Percentiles rank a stretch among this genome's conserved stretches.
phyloP scores from a whole-genome alignment of 1,140 invertebrate genomes.

The Drosophila rhopaloa region DNA sequence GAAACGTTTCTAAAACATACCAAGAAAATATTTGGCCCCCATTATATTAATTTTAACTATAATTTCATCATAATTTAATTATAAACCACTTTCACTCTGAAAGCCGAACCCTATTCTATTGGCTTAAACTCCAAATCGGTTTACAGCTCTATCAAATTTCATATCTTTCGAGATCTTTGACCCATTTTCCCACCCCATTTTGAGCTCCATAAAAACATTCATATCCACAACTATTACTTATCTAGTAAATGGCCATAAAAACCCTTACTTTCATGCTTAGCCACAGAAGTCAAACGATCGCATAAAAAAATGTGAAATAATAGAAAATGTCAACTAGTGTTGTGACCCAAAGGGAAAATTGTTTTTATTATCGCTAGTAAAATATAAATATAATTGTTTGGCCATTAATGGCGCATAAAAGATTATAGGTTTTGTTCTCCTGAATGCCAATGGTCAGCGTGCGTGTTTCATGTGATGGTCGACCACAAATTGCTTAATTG shows the following conservation, averaged over 20 bases:
- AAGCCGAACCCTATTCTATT: conserved; percentile 9
- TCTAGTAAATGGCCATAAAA: conserved; percentile 47
- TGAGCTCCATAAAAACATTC: conserved; percentile 30
- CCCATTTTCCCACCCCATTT: conserved; percentile 16
- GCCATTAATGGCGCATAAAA: conserved; percentile 28
- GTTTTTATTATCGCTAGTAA: conserved; percentile 42
- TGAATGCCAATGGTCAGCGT: conserved; percentile 33
- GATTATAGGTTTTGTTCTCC: conserved; percentile 19
- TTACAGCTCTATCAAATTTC: conserved; percentile 46
- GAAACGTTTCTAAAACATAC: too few relatives aligned
- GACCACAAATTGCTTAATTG: conserved; percentile 54
- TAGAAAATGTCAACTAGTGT: conserved; percentile 40
- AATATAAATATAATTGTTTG: conserved; percentile 44
- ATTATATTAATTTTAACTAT: not conserved
- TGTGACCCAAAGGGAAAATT: conserved; percentile 51
- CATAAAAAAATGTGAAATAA: conserved; percentile 25
- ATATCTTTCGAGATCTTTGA: conserved; percentile 41
- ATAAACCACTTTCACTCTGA: conserved; percentile 14
- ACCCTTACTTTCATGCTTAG: conserved; percentile 21
- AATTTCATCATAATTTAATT: not conserved
- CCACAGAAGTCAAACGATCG: conserved; percentile 43
- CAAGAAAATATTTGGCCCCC: too few relatives aligned
- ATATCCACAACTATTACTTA: conserved; percentile 45
- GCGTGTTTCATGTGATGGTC: conserved; percentile 40
- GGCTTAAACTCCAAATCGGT: conserved; percentile 31